A percentile compares a stretch with the other conserved stretches of the same genome.
Conservation (phyloP, 2,113 vertebrate genomes). For the Tragelaphus imberbis region DNA sequence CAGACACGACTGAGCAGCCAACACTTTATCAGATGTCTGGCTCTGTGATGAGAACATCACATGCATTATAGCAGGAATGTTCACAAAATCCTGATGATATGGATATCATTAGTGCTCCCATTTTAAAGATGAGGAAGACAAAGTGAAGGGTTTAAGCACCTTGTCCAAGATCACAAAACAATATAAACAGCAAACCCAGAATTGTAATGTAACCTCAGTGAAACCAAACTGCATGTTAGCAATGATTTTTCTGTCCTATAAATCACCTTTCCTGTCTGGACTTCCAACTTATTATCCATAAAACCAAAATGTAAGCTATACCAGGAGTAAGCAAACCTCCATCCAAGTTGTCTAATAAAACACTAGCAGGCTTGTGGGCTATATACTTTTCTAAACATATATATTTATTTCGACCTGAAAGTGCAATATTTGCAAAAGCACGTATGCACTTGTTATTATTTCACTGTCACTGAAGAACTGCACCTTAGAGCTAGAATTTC, state of each 20-base stretch:
- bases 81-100: not conserved
- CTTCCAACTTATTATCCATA: not conserved
- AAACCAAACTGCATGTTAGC: not conserved
- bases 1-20: not conserved
- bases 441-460: not conserved
- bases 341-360: not conserved
- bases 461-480: not conserved
- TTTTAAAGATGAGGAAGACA: slow-evolving; percentile 8
- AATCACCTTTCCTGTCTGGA: not conserved
- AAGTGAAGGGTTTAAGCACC: not conserved
- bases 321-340: not conserved
- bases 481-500: not conserved
- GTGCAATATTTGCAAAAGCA: not conserved
- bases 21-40: not conserved
- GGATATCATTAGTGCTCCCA: not conserved
- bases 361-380: not conserved
- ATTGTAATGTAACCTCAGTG: not conserved
- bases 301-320: not conserved
- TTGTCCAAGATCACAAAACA: not conserved
- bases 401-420: not conserved
- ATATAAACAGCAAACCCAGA: not conserved
- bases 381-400: not conserved
- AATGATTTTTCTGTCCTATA: not conserved
- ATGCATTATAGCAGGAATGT: not conserved
- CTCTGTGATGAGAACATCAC: not conserved